These are phyloP conservation scores for Brachionus paranguensis DNA, from an alignment of 1,140 invertebrate species.

Conservation along the genomic window DNA sequence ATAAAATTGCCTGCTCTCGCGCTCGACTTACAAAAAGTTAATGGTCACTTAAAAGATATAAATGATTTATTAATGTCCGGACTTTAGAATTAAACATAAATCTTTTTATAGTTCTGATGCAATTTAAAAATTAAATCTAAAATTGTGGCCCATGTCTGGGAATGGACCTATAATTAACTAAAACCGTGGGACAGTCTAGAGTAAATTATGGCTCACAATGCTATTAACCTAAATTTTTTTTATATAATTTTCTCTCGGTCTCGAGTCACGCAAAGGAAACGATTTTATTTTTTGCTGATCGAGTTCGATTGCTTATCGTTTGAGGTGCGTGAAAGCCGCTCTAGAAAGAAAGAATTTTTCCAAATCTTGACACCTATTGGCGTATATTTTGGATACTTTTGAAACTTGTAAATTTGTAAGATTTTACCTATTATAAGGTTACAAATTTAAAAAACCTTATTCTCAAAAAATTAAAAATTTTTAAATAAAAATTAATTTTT, in stretches of 20 bases:
- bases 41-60: slow-evolving; percentile 1
- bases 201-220: slow-evolving; percentile 7
- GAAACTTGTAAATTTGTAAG: background rate
- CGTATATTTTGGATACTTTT: background rate
- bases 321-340: background rate
- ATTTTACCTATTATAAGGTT: background rate
- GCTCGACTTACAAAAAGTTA: background rate
- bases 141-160: background rate
- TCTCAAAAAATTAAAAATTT: too few relatives aligned
- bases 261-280: background rate
- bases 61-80: slow-evolving; percentile 32
- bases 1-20: background rate
- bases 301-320: background rate
- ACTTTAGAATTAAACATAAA: background rate
- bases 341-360: background rate
- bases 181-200: background rate
- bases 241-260: background rate
- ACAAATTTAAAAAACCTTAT: too few relatives aligned
- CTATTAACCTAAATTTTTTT: slow-evolving; percentile 19
- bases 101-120: slow-evolving; percentile 2
- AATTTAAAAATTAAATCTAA: background rate
- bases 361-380: too few relatives aligned
- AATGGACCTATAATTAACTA: background rate
- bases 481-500: too few relatives aligned
- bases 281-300: background rate